phyloP scores from a whole-genome alignment of 1,140 invertebrate genomes.

The Goniozus legneri region DNA sequence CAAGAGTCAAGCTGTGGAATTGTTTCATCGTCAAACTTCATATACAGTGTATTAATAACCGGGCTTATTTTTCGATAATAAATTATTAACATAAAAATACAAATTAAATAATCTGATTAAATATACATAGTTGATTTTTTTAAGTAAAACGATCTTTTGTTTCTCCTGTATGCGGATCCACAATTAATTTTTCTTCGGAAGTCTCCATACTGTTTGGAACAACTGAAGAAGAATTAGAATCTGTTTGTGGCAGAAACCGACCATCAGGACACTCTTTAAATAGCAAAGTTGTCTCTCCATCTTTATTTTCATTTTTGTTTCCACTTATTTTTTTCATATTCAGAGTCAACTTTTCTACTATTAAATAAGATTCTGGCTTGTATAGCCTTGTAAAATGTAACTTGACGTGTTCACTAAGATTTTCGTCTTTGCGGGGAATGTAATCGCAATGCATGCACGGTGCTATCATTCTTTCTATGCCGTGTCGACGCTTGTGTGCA shows the following conservation, averaged over 20 bases:
- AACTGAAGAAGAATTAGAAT: constrained; percentile 24
- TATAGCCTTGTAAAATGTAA: constrained; percentile 69
- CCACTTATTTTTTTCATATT: constrained; percentile 45
- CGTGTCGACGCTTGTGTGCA: constrained; percentile 73
- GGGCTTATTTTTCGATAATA: too few species aligned
- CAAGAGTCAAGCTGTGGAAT: too few species aligned
- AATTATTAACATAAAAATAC: too few species aligned
- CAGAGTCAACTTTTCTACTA: constrained; percentile 56
- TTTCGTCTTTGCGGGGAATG: constrained; percentile 72
- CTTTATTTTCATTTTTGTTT: constrained; percentile 32
- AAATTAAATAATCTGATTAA: too few species aligned
- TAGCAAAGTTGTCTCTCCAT: constrained; percentile 33
- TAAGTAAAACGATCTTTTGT: constrained; percentile 34
- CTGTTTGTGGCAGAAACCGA: constrained; percentile 34
- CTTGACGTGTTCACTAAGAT: constrained; percentile 75
- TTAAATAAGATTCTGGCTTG: constrained; percentile 61
- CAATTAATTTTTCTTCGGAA: constrained; percentile 53
- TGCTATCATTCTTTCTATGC: constrained; percentile 59
- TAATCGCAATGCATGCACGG: constrained; percentile 81
- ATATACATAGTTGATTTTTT: too few species aligned
- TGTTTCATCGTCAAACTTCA: too few species aligned
- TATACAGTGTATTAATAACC: too few species aligned
- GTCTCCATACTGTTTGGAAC: constrained; percentile 33
- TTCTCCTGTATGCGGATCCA: constrained; percentile 59
- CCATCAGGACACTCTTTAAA: constrained; percentile 48